Base-by-base conservation (phyloP, 1,140 invertebrate genomes). In the Vanessa atalanta region DNA sequence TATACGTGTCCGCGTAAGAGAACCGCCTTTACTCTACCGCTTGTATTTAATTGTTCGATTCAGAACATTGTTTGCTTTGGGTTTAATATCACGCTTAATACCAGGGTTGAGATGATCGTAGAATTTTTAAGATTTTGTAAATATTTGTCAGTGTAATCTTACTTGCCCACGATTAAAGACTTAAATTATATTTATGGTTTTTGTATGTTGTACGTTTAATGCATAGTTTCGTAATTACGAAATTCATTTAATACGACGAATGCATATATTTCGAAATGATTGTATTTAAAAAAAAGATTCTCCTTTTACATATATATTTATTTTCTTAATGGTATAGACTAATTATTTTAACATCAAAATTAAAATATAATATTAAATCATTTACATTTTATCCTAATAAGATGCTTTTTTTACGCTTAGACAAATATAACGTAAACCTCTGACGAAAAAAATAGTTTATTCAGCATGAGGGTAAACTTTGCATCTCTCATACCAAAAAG, bases 11-110 rank as follows among this genome's bases (percentile, higher is more conserved):
- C 47, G 16, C 8, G 23, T 51, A 73, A 55, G 60, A 69, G 65
- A 65, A 60, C 37, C 16, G n/a, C 20, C 65, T 53, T 74, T 64
- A 20, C 61, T 61, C 31, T 65, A 47, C 37, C 6, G 37, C 37
- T 43, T 43, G 37, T 43, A 43, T 5, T 5, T 43, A 71, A 71
- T 65, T 64, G 37, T 53, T 65, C 48, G 16, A 47, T 70, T 48
- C 9, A 51, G 60, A 23, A 47, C 53, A 57, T 47, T 71, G 70
- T 71, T 47, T 71, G 48, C 37, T 4, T 63, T 61, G 26, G 61
- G 50, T 37, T 64, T 53, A 43, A 64, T 65, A 50, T 71, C 70
- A 65, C 61, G 61, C 51, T 71, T 60, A 71, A 37, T 48, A 48
- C 15, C 70, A 71, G 70, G 70, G 70, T 47, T 71, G 70, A 13